Percentiles rank a stretch among this genome's conserved stretches.
phyloP scores from a whole-genome alignment of 2,113 vertebrate species.

The Saccopteryx leptura region DNA sequence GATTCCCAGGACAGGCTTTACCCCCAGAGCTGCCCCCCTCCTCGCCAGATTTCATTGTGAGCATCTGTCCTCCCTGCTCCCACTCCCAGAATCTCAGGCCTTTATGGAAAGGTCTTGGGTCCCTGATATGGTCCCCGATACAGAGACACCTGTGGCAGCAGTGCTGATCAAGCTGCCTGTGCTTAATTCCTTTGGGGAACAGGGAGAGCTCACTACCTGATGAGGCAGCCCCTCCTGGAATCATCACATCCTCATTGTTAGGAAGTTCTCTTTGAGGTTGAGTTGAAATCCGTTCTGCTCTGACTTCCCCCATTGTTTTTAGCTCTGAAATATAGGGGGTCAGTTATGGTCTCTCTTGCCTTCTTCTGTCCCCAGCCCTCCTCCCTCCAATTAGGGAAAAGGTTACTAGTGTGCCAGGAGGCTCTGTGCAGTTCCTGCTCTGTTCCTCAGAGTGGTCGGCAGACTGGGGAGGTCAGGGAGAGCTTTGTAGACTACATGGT shows the following conservation, averaged over 20 bases:
- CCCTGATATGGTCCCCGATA: not conserved
- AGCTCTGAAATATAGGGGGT: conserved; percentile 9
- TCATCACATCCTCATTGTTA: not conserved
- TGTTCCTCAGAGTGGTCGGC: not conserved
- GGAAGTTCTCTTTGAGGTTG: not conserved
- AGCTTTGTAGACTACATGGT: not conserved
- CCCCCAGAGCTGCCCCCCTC: not conserved
- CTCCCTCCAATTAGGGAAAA: not conserved
- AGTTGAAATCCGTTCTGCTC: conserved; percentile 21
- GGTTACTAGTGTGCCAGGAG: not conserved
- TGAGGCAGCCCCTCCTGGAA: not conserved
- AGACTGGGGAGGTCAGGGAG: not conserved
- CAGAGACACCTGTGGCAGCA: not conserved
- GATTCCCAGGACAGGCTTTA: not conserved
- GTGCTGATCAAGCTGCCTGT: not conserved
- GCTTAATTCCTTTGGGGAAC: not conserved
- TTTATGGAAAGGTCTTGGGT: not conserved
- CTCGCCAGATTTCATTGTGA: not conserved
- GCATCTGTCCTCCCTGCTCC: not conserved
- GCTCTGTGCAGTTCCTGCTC: not conserved
- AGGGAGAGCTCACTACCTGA: not conserved
- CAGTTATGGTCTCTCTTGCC: not conserved
- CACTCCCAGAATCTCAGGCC: not conserved
- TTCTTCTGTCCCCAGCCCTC: too few relatives aligned
- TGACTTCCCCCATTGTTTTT: not conserved